phyloP scores from a whole-genome alignment of 2,888 invertebrate genomes.

The Thalpophila matura region DNA sequence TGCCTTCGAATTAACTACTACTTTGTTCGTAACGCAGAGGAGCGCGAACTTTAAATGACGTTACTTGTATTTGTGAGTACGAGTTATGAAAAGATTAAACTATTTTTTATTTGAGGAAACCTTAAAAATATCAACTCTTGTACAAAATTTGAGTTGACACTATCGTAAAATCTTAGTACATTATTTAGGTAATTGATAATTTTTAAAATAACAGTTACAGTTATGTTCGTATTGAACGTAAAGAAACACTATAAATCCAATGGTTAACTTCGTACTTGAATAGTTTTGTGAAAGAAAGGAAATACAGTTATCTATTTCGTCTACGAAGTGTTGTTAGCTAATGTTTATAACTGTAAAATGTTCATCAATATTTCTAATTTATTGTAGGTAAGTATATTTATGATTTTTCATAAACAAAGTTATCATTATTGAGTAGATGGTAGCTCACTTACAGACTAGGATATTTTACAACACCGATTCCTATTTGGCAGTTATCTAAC shows the following conservation, averaged over 20 bases:
- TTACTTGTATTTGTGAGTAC: conserved; percentile 59
- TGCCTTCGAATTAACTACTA: conserved; percentile 58
- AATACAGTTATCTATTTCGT: conserved; percentile 45
- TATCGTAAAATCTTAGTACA: conserved; percentile 55
- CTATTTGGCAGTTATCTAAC: conserved; percentile 89
- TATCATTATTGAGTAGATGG: conserved; percentile 58
- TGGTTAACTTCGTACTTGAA: conserved; percentile 6
- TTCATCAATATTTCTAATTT: conserved; percentile 47
- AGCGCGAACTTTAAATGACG: conserved; percentile 58
- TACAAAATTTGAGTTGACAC: conserved; percentile 59
- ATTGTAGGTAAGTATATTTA: too few species aligned
- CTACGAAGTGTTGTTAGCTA: conserved; percentile 50
- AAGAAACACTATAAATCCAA: conserved; percentile 26
- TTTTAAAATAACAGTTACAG: conserved; percentile 42
- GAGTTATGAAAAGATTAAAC: conserved; percentile 58
- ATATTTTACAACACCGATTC: conserved; percentile 86
- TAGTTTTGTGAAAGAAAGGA: conserved; percentile 30
- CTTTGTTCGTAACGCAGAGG: conserved; percentile 57
- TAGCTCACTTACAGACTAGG: conserved; percentile 82
- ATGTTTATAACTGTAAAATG: conserved; percentile 55
- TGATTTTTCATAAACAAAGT: conserved; percentile 42
- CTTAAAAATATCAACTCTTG: conserved; percentile 59
- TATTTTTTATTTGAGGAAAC: conserved; percentile 63
- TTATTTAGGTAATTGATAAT: conserved; percentile 53
- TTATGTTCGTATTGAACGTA: conserved; percentile 26